A percentile compares a stretch with the other conserved stretches of the same genome.
Evolutionary conservation across 2,797 vertebrate genomes (phyloP).

Genomic region (Allobates femoralis): DNA sequence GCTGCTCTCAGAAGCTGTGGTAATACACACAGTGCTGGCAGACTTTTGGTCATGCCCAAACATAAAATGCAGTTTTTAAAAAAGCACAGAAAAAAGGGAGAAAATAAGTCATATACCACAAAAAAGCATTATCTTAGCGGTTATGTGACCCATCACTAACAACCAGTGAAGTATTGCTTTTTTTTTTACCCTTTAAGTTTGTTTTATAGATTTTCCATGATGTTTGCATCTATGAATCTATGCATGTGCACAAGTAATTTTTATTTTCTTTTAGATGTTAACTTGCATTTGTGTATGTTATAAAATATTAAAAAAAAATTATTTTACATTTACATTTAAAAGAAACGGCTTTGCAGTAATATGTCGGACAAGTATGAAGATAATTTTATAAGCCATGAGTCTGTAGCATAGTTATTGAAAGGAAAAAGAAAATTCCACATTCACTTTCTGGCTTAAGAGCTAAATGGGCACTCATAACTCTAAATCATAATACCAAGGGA

Average conservation of each 20-base stretch:
- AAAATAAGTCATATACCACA: too few relatives aligned
- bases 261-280: slow-evolving; percentile 8
- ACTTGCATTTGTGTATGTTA: not conserved
- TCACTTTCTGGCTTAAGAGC: slow-evolving; percentile 4
- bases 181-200: not conserved
- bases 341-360: not conserved
- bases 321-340: slow-evolving; percentile 17
- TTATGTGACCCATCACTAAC: too few relatives aligned
- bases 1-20: too few relatives aligned
- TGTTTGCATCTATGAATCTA: not conserved
- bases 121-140: too few relatives aligned
- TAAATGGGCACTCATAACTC: slow-evolving; percentile 35
- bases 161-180: too few relatives aligned
- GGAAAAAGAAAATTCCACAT: slow-evolving; percentile 8
- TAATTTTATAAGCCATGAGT: slow-evolving; percentile 19
- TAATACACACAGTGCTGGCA: too few relatives aligned
- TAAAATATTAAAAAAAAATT: not conserved
- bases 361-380: not conserved
- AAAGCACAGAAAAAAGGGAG: too few relatives aligned
- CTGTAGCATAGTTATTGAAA: slow-evolving; percentile 16
- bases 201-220: not conserved
- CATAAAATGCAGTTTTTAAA: too few relatives aligned
- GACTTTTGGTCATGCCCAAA: too few relatives aligned
- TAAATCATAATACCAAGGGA: slow-evolving; percentile 43
- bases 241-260: not conserved